These are phyloP conservation scores for Pachypeltis micranthus DNA, from an alignment of 1,140 invertebrate genomes.

Conservation along the genomic window DNA sequence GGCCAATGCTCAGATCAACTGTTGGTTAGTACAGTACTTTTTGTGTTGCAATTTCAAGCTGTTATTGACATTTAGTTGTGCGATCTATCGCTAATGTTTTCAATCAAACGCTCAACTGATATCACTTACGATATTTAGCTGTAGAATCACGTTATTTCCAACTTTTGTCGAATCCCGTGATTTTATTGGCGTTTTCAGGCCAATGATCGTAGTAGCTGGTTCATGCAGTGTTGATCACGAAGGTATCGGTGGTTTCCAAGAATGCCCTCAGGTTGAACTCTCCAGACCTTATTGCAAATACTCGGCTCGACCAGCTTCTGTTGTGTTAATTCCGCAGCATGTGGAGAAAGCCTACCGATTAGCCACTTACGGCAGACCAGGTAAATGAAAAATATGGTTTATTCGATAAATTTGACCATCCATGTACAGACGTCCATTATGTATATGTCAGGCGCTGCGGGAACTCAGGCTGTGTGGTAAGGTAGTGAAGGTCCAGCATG, in stretches of 20 bases:
- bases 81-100: too few relatives aligned
- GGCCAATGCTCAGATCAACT: conserved; percentile 92
- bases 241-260: conserved; percentile 89
- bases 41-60: too few relatives aligned
- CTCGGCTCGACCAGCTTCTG: conserved; percentile 67
- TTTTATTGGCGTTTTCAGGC: conserved; percentile 43
- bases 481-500: too few relatives aligned
- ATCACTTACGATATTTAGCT: too few relatives aligned
- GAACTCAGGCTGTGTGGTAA: too few relatives aligned
- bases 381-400: conserved; percentile 27
- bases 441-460: too few relatives aligned
- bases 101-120: too few relatives aligned
- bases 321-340: conserved; percentile 71
- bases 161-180: background rate
- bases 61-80: too few relatives aligned
- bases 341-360: conserved; percentile 84
- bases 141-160: too few relatives aligned
- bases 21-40: too few relatives aligned
- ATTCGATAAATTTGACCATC: too few relatives aligned
- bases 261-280: conserved; percentile 81
- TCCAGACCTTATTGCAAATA: conserved; percentile 81
- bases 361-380: conserved; percentile 76
- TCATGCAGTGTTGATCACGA: conserved; percentile 84
- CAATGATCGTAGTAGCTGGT: conserved; percentile 80
- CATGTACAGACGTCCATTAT: too few relatives aligned